phyloP scores from a whole-genome alignment of 2,888 invertebrate genomes.

The Eurytoma adleriae region DNA sequence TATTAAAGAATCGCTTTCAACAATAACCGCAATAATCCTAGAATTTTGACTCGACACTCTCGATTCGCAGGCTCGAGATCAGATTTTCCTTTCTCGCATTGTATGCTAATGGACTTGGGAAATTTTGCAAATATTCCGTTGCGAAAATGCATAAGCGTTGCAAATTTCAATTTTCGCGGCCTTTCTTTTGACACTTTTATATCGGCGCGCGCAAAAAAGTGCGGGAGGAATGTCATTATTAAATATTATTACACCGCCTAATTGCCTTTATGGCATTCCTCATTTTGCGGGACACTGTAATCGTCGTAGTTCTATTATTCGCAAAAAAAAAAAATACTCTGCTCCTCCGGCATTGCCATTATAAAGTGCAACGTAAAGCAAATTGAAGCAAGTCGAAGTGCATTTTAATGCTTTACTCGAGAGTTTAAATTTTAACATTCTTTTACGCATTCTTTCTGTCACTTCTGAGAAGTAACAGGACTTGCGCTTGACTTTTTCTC shows the following conservation, averaged over 20 bases:
- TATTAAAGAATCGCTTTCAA: too few relatives aligned
- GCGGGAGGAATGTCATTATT: constrained; percentile 8
- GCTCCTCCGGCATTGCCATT: constrained; percentile 11
- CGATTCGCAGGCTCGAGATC: too few relatives aligned
- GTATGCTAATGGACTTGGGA: neutral
- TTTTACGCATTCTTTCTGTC: neutral
- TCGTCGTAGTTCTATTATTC: constrained; percentile 19
- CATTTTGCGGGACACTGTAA: constrained; percentile 16
- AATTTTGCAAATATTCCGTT: neutral
- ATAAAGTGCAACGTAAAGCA: constrained; percentile 13
- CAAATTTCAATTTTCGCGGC: neutral
- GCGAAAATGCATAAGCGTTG: neutral
- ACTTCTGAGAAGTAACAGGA: constrained; percentile 7
- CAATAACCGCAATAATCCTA: too few relatives aligned
- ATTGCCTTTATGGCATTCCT: constrained; percentile 24
- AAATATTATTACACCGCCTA: constrained; percentile 35
- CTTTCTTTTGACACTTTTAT: neutral
- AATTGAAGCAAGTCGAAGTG: constrained; percentile 12
- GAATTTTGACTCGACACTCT: too few relatives aligned
- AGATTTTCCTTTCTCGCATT: neutral
- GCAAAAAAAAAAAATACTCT: neutral
- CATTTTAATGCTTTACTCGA: constrained; percentile 18
- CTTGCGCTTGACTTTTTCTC: neutral
- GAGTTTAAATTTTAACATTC: constrained; percentile 7
- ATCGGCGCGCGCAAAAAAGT: neutral